Evolutionary conservation across 2,888 invertebrate species (phyloP), one percentile per base, ranked within the genome.

Genomic region (Corythucha ciliata): DNA sequence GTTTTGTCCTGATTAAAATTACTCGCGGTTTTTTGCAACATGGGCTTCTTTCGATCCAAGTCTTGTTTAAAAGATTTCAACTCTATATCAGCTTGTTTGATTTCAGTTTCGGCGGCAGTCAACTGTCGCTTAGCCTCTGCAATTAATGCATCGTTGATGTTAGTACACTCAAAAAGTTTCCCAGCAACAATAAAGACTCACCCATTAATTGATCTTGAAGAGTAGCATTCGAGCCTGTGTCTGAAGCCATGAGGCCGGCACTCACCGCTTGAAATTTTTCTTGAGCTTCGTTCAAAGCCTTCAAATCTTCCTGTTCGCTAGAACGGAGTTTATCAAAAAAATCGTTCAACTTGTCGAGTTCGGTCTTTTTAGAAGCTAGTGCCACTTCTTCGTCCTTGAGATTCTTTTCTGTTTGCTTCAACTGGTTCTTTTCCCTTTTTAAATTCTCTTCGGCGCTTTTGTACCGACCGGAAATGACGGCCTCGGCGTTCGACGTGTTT

Each of bases 151-250:
- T 29, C 29, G 29, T n/a, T 29, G 8, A 29, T n/a, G n/a, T 29
- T 29, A 29, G 10, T 10, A 29, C 8, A 8, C n/a, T n/a, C 7
- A 14, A 16, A 7, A 7, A 16, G 8, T 8, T 41, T 18, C 41
- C 7, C 18, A 37, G 8, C 7, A 12, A 44, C 8, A 34, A 33
- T 10, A 26, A 27, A 39, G 29, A 50, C 34, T 52, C 58, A 83
- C 83, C 78, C 67, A 91, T 91, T 18, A 94, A 75, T 66, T 92
- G 92, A 59, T 91, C 88, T 65, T 89, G 87, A 48, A 96, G 72
- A 0, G 93, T 86, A 27, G 85, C 83, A 5, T 86, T 80, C 63
- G 79, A 76, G 1, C 89, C 89, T 55, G 80, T 79, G 16, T 81
- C 84, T 58, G 81, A 83, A 46, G 84, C 80, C 33, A 83, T 77